phyloP scores from a whole-genome alignment of 2,113 vertebrate genomes.

The Dinomys branickii region DNA sequence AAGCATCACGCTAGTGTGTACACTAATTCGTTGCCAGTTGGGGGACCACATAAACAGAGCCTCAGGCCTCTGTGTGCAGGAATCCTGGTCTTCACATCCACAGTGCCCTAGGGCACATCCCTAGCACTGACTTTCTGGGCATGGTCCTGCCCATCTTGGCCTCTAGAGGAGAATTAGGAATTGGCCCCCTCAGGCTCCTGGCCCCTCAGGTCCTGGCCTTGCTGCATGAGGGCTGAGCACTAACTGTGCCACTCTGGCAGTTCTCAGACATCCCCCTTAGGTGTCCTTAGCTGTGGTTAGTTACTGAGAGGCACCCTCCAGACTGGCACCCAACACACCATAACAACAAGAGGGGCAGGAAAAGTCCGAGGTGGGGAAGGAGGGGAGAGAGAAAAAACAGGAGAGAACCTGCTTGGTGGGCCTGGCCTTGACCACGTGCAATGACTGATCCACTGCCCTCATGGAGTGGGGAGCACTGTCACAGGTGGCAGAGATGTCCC shows the following conservation, averaged over 20 bases:
- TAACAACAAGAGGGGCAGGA: background rate
- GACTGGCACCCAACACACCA: background rate
- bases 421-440: rapidly evolving
- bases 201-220: background rate
- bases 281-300: background rate
- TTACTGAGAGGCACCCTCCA: background rate
- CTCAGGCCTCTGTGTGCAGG: background rate
- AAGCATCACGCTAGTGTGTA: background rate
- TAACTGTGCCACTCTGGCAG: background rate
- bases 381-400: no score
- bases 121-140: background rate
- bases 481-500: background rate
- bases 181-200: background rate
- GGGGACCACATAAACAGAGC: background rate
- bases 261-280: background rate
- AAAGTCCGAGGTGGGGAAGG: background rate
- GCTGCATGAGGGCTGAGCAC: background rate
- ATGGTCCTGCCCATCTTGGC: rapidly evolving
- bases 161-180: no score
- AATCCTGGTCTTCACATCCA: background rate
- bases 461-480: background rate
- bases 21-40: background rate
- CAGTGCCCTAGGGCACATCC: background rate
- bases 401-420: background rate
- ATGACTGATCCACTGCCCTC: background rate